A percentile compares a stretch with the other conserved stretches of the same genome.
Conservation (phyloP, 2,888 invertebrate species). For the Drosophila prolongata region DNA sequence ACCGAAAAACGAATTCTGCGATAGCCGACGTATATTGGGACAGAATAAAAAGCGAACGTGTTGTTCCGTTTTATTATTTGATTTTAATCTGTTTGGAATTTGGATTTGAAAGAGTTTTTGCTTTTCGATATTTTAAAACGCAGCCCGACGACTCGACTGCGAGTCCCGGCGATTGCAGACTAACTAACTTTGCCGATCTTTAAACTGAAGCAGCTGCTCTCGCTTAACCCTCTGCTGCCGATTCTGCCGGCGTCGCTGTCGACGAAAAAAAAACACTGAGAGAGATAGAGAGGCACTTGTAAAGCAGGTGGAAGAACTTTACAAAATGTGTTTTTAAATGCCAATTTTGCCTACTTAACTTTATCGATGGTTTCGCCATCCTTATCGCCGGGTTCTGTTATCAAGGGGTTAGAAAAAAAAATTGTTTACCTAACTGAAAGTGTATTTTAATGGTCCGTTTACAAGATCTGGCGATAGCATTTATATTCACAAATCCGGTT, state of each 20-base stretch:
- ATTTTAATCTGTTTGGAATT: slow-evolving; percentile 18
- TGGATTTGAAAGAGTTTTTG: slow-evolving; percentile 1
- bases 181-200: slow-evolving; percentile 75
- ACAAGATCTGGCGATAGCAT: slow-evolving; percentile 16
- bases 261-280: slow-evolving; percentile 5
- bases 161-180: slow-evolving; percentile 77
- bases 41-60: slow-evolving; percentile 28
- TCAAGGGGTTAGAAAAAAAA: slow-evolving; percentile 8
- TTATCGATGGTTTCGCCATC: slow-evolving; percentile 61
- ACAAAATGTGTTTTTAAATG: slow-evolving; percentile 54
- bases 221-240: slow-evolving; percentile 69
- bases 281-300: slow-evolving; percentile 1
- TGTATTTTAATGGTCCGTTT: slow-evolving; percentile 36
- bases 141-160: slow-evolving; percentile 59
- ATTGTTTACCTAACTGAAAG: slow-evolving; percentile 24
- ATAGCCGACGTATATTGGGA: slow-evolving; percentile 27
- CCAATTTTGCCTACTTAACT: slow-evolving; percentile 48
- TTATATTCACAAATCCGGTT: slow-evolving; percentile 24
- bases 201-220: slow-evolving; percentile 63
- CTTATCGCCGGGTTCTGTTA: slow-evolving; percentile 34
- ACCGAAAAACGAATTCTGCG: slow-evolving; percentile 25
- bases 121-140: slow-evolving; percentile 8
- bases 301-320: slow-evolving; percentile 9
- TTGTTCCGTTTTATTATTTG: slow-evolving; percentile 37
- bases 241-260: slow-evolving; percentile 36